Conservation (phyloP, 2,113 vertebrate species). For the Arvicanthis niloticus region DNA sequence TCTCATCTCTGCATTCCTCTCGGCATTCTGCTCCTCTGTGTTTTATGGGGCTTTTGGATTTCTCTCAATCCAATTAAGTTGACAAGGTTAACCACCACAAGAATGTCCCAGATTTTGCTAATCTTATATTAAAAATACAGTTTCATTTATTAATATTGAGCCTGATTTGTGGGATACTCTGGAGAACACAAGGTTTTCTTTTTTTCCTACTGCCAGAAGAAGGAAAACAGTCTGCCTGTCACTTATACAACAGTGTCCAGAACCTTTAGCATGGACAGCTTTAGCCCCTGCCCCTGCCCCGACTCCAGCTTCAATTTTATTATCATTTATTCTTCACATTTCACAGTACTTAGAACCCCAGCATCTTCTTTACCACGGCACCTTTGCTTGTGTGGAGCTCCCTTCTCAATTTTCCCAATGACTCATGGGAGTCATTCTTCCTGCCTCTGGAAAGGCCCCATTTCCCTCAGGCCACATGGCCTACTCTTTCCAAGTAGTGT, state of each 20-base stretch:
- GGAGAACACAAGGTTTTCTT: background rate
- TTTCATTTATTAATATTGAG: background rate
- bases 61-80: background rate
- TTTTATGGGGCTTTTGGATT: background rate
- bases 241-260: accelerated
- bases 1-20: background rate
- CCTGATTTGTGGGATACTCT: background rate
- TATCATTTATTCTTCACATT: background rate
- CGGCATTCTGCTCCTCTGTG: background rate
- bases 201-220: background rate
- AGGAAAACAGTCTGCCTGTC: background rate
- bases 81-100: background rate
- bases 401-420: background rate
- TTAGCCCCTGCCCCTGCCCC: background rate
- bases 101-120: background rate
- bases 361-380: background rate
- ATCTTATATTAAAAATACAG: background rate
- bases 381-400: background rate
- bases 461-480: background rate
- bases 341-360: background rate
- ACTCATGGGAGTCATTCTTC: background rate
- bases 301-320: background rate
- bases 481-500: background rate
- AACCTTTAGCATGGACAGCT: background rate
- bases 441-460: background rate